phyloP scores from a whole-genome alignment of 2,113 vertebrate species.

The Noctilio leporinus region DNA sequence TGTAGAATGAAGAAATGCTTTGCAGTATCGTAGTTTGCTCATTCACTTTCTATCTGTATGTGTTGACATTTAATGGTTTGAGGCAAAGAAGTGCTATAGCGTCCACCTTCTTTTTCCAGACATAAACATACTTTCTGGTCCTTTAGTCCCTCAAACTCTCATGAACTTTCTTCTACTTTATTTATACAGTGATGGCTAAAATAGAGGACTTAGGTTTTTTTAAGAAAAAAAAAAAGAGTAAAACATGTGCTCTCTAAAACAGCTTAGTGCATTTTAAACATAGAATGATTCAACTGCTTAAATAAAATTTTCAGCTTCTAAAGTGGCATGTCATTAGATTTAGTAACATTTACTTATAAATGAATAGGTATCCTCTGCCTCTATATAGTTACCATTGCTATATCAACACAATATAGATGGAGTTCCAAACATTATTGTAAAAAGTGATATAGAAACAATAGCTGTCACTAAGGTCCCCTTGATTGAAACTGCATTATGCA shows the following conservation, averaged over 20 bases:
- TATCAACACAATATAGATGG: background rate
- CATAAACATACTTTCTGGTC: background rate
- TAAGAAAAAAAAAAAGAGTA: background rate
- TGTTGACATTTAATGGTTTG: background rate
- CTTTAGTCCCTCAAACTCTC: background rate
- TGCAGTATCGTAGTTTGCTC: background rate
- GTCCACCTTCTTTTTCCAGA: background rate
- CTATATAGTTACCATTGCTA: background rate
- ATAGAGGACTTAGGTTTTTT: background rate
- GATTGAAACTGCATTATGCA: conserved; percentile 62
- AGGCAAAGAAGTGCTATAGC: background rate
- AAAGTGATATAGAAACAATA: conserved; percentile 38
- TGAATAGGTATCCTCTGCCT: background rate
- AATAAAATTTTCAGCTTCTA: background rate
- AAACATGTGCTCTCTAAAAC: background rate
- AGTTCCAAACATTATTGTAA: background rate
- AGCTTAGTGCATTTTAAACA: background rate
- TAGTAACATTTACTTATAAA: background rate
- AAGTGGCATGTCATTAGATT: background rate
- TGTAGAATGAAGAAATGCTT: background rate
- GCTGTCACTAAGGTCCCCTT: conserved; percentile 38
- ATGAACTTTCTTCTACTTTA: background rate
- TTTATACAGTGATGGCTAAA: background rate
- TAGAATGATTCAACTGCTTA: conserved; percentile 16
- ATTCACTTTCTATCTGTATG: background rate